These are phyloP conservation scores for Gryllus bimaculatus DNA, from an alignment of 1,140 invertebrate species.

Conservation along the genomic window DNA sequence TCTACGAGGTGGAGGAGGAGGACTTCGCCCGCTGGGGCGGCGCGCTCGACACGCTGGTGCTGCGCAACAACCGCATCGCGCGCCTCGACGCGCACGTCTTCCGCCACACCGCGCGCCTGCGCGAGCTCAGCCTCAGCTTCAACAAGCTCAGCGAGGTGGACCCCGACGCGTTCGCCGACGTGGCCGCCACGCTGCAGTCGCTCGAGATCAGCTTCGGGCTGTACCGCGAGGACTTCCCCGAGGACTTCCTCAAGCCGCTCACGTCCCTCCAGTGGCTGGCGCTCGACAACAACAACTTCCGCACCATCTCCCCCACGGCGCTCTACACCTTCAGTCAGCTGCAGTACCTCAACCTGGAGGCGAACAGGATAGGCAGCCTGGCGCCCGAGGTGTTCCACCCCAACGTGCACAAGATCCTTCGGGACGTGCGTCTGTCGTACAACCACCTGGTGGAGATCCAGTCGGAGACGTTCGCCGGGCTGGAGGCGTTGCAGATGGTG, in stretches of 20 bases:
- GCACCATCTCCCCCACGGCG: slow-evolving; percentile 49
- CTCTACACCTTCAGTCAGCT: slow-evolving; percentile 56
- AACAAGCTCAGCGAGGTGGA: slow-evolving; percentile 73
- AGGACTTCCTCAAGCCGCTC: slow-evolving; percentile 58
- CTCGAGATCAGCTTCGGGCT: slow-evolving; percentile 78
- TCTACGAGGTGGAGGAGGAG: slow-evolving; percentile 58
- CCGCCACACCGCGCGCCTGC: slow-evolving; percentile 53
- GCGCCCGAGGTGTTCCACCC: slow-evolving; percentile 55
- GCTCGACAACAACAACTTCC: slow-evolving; percentile 79
- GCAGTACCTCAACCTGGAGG: slow-evolving; percentile 77
- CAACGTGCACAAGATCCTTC: slow-evolving; percentile 59
- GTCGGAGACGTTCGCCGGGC: slow-evolving; percentile 50
- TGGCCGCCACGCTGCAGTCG: slow-evolving; percentile 63
- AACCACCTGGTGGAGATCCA: slow-evolving; percentile 55
- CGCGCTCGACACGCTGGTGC: slow-evolving; percentile 67
- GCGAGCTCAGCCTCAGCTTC: slow-evolving; percentile 80
- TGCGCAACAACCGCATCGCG: slow-evolving; percentile 75
- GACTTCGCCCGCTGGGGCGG: slow-evolving; percentile 72
- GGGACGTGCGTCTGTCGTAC: slow-evolving; percentile 64
- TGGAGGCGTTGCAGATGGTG: slow-evolving; percentile 56
- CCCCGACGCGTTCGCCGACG: slow-evolving; percentile 60
- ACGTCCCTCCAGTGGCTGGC: slow-evolving; percentile 71
- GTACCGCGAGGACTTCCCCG: slow-evolving; percentile 64
- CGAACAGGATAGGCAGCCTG: slow-evolving; percentile 60
- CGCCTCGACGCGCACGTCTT: slow-evolving; percentile 64